Evolutionary conservation across 2,797 vertebrate species (phyloP).

Genomic region (Galago senegalensis): DNA sequence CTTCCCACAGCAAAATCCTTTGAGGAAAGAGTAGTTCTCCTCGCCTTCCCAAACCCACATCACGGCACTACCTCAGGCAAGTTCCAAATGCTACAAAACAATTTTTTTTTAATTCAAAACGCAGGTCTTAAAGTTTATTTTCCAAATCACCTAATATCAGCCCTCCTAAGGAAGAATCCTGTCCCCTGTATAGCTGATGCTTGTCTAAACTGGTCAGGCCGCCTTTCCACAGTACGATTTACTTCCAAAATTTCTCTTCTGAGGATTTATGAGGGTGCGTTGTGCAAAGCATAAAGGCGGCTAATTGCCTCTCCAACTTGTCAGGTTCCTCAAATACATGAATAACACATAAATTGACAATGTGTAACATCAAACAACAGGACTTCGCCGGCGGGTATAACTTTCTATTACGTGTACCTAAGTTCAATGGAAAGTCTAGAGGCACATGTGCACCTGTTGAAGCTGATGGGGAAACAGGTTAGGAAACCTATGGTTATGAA

Average conservation of each 20-base stretch:
- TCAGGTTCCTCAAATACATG: not conserved
- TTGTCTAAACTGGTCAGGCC: not conserved
- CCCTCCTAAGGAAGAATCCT: not conserved
- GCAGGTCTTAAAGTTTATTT: constrained; percentile 31
- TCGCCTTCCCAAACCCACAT: constrained; percentile 4
- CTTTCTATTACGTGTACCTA: not conserved
- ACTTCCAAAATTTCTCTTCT: constrained; percentile 58
- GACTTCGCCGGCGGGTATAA: not conserved
- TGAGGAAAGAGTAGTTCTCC: not conserved
- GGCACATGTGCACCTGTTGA: not conserved
- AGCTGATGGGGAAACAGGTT: not conserved
- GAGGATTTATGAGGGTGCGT: not conserved
- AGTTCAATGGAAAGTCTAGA: not conserved
- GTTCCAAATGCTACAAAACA: not conserved
- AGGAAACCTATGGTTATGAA: not conserved
- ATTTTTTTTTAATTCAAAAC: not conserved
- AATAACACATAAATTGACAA: not conserved
- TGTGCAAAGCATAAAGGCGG: not conserved
- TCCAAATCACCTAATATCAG: constrained; percentile 37
- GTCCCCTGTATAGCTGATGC: not conserved
- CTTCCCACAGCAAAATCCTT: not conserved
- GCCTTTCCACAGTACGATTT: not conserved
- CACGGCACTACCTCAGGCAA: not conserved
- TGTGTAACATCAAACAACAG: not conserved
- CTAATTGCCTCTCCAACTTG: constrained; percentile 23